phyloP scores from a whole-genome alignment of 2,888 invertebrate genomes.

The Pegoplata infirma region DNA sequence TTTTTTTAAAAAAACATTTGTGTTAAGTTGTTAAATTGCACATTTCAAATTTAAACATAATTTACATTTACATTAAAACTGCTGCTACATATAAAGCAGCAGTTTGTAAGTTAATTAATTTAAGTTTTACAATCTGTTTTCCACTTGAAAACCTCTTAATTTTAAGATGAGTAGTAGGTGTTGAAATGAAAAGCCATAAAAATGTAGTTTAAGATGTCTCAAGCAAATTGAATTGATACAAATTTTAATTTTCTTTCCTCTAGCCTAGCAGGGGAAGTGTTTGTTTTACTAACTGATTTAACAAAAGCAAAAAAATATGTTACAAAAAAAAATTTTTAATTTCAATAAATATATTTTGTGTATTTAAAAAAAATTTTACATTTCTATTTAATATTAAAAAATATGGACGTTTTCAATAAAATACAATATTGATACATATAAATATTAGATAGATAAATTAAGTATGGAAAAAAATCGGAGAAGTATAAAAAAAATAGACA shows the following conservation, averaged over 20 bases:
- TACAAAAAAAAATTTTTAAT: no score
- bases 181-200: conserved; percentile 43
- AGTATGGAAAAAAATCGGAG: neutral
- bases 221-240: neutral
- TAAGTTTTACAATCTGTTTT: conserved; percentile 50
- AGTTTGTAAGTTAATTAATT: conserved; percentile 50
- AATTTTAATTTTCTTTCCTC: no score
- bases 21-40: conserved; percentile 52
- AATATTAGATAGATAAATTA: conserved; percentile 40
- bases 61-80: conserved; percentile 38
- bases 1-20: conserved; percentile 34
- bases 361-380: conserved; percentile 13
- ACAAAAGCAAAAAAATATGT: no score
- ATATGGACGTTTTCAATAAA: conserved; percentile 50
- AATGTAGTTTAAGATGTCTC: neutral
- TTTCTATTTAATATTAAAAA: conserved; percentile 28
- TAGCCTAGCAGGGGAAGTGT: no score
- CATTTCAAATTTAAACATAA: conserved; percentile 51
- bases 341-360: conserved; percentile 20
- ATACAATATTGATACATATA: conserved; percentile 49
- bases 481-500: neutral
- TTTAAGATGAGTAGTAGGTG: conserved; percentile 39
- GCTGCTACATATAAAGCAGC: neutral
- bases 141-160: conserved; percentile 56
- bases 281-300: no score